Percentiles rank a stretch among this genome's conserved stretches.
phyloP scores from a whole-genome alignment of 2,113 vertebrate genomes.

The Alces alces region DNA sequence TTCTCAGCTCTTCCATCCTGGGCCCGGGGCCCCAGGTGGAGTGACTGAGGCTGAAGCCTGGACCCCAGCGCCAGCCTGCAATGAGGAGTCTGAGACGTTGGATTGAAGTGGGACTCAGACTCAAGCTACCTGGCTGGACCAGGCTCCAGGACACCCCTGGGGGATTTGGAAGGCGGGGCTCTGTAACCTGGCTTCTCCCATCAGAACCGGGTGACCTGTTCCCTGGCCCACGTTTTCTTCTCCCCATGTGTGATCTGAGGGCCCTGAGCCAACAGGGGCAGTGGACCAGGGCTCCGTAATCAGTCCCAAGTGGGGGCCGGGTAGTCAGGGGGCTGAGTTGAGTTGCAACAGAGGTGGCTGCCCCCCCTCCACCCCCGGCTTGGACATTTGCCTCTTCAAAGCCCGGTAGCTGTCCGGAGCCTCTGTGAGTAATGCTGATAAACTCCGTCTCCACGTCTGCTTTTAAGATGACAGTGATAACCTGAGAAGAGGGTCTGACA shows the following conservation, averaged over 20 bases:
- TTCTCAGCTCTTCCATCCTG: not conserved
- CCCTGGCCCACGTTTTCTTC: accelerated
- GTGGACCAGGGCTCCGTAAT: too few species aligned
- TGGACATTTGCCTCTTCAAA: not conserved
- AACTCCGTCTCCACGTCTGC: not conserved
- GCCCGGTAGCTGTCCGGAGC: accelerated
- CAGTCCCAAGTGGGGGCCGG: not conserved
- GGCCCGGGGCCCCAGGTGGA: not conserved
- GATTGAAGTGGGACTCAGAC: not conserved
- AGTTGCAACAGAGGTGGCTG: not conserved
- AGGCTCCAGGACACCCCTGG: not conserved
- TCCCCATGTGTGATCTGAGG: not conserved
- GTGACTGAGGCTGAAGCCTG: not conserved
- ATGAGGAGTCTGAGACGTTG: not conserved
- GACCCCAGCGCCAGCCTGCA: too few species aligned
- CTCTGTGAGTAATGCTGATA: accelerated
- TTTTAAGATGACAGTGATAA: not conserved
- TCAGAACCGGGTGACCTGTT: not conserved
- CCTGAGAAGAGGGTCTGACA: not conserved
- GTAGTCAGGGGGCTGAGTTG: not conserved
- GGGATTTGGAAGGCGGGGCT: not conserved
- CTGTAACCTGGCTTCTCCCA: accelerated
- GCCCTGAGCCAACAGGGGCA: not conserved
- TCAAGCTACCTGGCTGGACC: not conserved
- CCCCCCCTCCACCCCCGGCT: accelerated